phyloP scores from a whole-genome alignment of 2,797 vertebrate genomes.

The Phrynocephalus vlangalii region DNA sequence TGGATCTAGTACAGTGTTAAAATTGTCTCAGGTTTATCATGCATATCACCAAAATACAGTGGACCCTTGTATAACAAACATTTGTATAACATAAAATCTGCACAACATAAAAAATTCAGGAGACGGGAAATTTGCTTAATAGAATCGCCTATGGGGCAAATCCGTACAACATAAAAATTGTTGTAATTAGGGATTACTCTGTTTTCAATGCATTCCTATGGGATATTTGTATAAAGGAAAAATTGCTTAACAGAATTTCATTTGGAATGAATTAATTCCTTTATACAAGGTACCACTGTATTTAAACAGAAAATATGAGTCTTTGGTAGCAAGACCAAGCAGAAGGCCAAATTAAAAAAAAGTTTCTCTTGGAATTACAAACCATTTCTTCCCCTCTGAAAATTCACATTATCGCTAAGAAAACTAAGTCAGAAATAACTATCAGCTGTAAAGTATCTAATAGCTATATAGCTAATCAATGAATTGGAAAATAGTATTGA shows the following conservation, averaged over 20 bases:
- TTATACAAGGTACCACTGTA: neutral
- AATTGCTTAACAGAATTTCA: too few relatives aligned
- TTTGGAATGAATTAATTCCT: too few relatives aligned
- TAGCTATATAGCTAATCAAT: neutral
- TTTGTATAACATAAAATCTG: too few relatives aligned
- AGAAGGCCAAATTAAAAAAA: neutral
- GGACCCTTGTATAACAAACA: too few relatives aligned
- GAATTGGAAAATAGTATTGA: neutral
- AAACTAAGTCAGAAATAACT: neutral
- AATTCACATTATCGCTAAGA: neutral
- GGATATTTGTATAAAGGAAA: too few relatives aligned
- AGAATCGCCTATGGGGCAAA: too few relatives aligned
- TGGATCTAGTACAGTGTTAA: neutral
- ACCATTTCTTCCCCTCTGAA: neutral
- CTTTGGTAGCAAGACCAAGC: neutral
- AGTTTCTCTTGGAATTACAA: neutral
- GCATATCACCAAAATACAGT: neutral
- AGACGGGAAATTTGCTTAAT: too few relatives aligned
- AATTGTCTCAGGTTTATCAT: neutral
- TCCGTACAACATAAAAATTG: too few relatives aligned
- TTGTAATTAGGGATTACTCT: too few relatives aligned
- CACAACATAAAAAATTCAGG: too few relatives aligned
- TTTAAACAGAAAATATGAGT: neutral
- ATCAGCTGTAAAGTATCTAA: neutral
- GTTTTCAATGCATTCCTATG: too few relatives aligned